A percentile compares a stretch with the other conserved stretches of the same genome.
Evolutionary conservation across 2,888 invertebrate genomes (phyloP).

Genomic region (Liopterus haemorrhoidalis): DNA sequence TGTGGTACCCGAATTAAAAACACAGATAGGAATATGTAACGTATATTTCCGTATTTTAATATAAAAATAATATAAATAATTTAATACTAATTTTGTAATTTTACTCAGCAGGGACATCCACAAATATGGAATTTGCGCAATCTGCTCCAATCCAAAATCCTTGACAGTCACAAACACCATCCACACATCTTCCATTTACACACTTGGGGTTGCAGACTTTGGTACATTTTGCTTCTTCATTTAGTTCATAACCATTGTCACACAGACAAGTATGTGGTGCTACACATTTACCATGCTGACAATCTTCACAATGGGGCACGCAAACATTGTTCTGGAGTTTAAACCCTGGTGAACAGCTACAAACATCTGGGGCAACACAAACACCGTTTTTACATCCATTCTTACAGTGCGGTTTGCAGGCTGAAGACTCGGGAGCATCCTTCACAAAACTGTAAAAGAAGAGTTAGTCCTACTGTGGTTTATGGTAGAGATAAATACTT

Average conservation of each 20-base stretch:
- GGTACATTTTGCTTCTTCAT: slow-evolving; percentile 18
- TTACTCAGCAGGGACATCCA: no score
- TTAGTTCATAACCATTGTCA: slow-evolving; percentile 33
- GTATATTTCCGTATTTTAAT: no score
- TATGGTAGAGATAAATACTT: slow-evolving; percentile 4
- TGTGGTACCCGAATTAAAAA: no score
- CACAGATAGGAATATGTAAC: no score
- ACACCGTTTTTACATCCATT: slow-evolving; percentile 18
- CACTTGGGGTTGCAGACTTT: slow-evolving; percentile 34
- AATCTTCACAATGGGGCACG: slow-evolving; percentile 36
- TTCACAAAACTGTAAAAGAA: slow-evolving; percentile 10
- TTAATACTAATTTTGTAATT: no score
- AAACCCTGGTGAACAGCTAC: slow-evolving; percentile 29
- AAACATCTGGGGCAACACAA: slow-evolving; percentile 30
- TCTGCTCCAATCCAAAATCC: no score
- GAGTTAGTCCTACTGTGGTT: not conserved
- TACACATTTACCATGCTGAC: slow-evolving; percentile 41
- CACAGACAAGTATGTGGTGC: slow-evolving; percentile 41
- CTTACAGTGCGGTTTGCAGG: slow-evolving; percentile 24
- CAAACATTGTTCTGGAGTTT: slow-evolving; percentile 31
- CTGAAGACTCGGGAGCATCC: slow-evolving; percentile 1
- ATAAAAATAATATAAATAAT: no score
- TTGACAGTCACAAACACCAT: slow-evolving; percentile 37
- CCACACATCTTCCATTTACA: slow-evolving; percentile 38
- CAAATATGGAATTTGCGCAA: no score